Base-by-base conservation (phyloP, 1,140 invertebrate genomes). In the Zaprionus taronus region DNA sequence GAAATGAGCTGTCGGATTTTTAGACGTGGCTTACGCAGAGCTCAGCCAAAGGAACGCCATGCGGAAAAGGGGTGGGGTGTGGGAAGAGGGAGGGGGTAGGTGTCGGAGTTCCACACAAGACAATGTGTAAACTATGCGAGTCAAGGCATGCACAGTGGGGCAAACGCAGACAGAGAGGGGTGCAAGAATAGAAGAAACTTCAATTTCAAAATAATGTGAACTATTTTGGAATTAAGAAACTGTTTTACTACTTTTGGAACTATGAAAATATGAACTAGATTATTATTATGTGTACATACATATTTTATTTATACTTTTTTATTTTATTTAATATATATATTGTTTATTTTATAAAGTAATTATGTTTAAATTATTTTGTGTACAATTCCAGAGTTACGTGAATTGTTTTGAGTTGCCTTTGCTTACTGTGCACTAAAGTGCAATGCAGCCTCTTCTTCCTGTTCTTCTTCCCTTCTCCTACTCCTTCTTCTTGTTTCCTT, bases 1-100 rank as follows among this genome's bases (percentile, higher is more conserved):
- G 64, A 85, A 86, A 87, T 86, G 80, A 86, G 83, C 83, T 86
- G 83, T 86, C 86, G 79, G 63, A 80, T 86, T 77, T 83, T 86
- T 87, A 83, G 83, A 87, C 83, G 69, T 81, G 83, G 77, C 83
- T 86, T 83, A 83, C 69, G 72, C 61, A 73, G 64, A 74, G 83
- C 80, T 83, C 68, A 67, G 72, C 72, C 65, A 68, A 57, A 56
- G 63, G 78, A 82, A 77, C 64, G 58, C 58, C 56, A 38, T 28
- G 28, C 31, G 17, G 55, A 11, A 49, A 3, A 5, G 20, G 20
- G 11, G 20, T 20, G 20, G 2, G 20, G 11, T 12, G 11, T 12
- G 11, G 7, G 9, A 0, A 22, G 20, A 2, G 12, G 47, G 12
- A 51, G 12, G 20, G 20, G 17, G 6, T n/a, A 6, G 44, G 44